Evolutionary conservation across 2,888 invertebrate species (phyloP).

Genomic region (Rotaria magnacalcarata): DNA sequence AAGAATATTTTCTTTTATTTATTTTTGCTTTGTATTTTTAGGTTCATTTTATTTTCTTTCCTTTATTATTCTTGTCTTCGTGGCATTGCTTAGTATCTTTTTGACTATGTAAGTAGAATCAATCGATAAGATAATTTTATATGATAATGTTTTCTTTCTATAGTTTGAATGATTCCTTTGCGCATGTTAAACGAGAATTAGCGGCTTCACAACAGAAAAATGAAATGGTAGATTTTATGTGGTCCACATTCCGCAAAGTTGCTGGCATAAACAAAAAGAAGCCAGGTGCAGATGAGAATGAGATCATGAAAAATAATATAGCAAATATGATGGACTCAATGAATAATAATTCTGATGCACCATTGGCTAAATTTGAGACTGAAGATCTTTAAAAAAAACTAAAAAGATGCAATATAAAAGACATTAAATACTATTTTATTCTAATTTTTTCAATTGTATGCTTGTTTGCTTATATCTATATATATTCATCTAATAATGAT

Average conservation of each 20-base stretch:
- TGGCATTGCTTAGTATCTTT: conserved; percentile 9
- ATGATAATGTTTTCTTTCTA: neutral
- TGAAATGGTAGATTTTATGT: conserved; percentile 21
- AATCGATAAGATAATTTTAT: neutral
- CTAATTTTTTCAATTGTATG: neutral
- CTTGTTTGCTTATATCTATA: neutral
- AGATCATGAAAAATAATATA: neutral
- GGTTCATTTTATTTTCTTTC: conserved; percentile 29
- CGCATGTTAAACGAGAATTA: conserved; percentile 31
- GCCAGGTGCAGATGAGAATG: neutral
- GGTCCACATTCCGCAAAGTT: neutral
- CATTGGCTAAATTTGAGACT: neutral
- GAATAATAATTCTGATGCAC: neutral
- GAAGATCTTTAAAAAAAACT: neutral
- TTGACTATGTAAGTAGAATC: conserved; percentile 1
- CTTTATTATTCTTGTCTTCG: neutral
- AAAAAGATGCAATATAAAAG: too few species aligned
- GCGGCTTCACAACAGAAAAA: neutral
- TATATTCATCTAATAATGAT: neutral
- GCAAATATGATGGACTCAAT: neutral
- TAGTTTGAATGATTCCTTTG: conserved; percentile 33
- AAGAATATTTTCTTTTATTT: neutral
- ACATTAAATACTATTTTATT: neutral
- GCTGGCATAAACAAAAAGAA: neutral
- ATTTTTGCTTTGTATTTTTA: neutral